These are phyloP conservation scores for Dicaeum eximium DNA, from an alignment of 2,113 vertebrate genomes.

Conservation along the genomic window DNA sequence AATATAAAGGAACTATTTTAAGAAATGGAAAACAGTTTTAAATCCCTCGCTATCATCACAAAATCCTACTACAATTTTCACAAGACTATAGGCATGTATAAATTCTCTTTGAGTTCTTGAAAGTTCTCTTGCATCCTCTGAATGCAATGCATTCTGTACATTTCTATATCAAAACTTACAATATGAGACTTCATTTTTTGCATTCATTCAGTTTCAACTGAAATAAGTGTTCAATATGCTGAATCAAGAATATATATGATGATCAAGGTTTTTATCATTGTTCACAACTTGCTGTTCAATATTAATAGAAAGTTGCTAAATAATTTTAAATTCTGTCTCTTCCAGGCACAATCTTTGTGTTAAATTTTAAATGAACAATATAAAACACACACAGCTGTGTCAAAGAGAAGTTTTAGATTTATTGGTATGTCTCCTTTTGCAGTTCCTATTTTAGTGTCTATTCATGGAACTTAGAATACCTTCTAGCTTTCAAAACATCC, in stretches of 20 bases:
- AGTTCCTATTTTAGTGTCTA: neutral
- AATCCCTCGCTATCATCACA: neutral
- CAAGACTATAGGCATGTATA: neutral
- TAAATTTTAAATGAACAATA: neutral
- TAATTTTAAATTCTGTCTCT: neutral
- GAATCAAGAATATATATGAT: neutral
- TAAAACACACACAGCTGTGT: neutral
- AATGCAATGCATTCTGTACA: neutral
- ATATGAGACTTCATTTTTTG: neutral
- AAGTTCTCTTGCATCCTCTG: neutral
- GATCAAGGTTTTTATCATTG: neutral
- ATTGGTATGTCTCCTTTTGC: neutral
- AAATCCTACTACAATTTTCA: neutral
- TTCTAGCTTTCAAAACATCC: neutral
- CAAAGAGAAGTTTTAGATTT: neutral
- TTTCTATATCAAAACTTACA: neutral
- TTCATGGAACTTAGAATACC: neutral
- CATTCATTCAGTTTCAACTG: neutral
- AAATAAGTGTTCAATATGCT: neutral
- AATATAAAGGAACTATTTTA: neutral
- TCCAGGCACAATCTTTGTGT: neutral
- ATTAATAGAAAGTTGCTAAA: neutral
- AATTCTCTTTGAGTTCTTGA: neutral
- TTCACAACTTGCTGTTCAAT: neutral
- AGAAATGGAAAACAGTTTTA: neutral